Percentiles rank a stretch among this genome's conserved stretches.
Evolutionary conservation across 2,113 vertebrate genomes (phyloP).

Genomic region (Ameiurus melas): DNA sequence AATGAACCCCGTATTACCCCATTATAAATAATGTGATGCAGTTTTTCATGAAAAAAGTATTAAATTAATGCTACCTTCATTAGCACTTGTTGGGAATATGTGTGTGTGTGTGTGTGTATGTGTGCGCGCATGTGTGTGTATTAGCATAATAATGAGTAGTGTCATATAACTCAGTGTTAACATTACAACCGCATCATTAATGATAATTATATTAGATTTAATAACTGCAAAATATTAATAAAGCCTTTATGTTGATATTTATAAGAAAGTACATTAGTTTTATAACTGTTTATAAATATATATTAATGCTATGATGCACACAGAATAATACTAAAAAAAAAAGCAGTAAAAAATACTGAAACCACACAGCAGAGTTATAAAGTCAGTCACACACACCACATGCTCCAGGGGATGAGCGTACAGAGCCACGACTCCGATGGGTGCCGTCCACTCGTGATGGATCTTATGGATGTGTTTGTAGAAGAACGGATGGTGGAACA

Average conservation of each 20-base stretch:
- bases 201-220: not conserved
- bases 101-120: not conserved
- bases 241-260: not conserved
- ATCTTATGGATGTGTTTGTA: constrained; percentile 90
- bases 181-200: not conserved
- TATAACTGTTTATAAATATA: not conserved
- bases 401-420: constrained; percentile 91
- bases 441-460: constrained; percentile 95
- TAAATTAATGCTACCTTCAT: too few relatives aligned
- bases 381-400: constrained; percentile 70
- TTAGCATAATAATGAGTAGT: not conserved
- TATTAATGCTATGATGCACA: not conserved
- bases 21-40: too few relatives aligned
- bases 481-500: constrained; percentile 83
- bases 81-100: not conserved
- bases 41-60: too few relatives aligned
- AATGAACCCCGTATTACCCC: too few relatives aligned
- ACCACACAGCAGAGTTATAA: not conserved
- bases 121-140: not conserved
- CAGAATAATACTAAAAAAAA: too few relatives aligned
- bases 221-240: not conserved
- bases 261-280: not conserved
- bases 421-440: constrained; percentile 79
- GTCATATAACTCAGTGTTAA: not conserved
- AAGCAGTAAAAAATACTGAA: not conserved